phyloP scores from a whole-genome alignment of 2,888 invertebrate species.

The Dryomyza anilis region DNA sequence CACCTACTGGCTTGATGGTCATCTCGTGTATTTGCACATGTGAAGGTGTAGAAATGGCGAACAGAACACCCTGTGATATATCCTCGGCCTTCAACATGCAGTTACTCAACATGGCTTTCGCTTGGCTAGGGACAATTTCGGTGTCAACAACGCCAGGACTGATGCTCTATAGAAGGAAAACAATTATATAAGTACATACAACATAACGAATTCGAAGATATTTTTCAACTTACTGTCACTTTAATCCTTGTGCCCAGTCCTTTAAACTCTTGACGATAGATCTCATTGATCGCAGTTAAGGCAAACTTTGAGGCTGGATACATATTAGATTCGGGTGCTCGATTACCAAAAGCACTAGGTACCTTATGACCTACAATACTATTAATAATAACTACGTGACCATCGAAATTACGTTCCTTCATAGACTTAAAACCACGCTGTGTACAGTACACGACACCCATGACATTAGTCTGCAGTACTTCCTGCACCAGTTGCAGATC shows the following conservation, averaged over 20 bases:
- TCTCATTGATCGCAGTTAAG: slow-evolving; percentile 55
- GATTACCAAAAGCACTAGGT: slow-evolving; percentile 25
- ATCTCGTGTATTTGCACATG: slow-evolving; percentile 31
- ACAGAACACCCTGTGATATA: slow-evolving; percentile 26
- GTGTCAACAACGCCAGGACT: slow-evolving; percentile 49
- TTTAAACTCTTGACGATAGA: slow-evolving; percentile 55
- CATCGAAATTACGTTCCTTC: slow-evolving; percentile 59
- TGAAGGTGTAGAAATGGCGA: slow-evolving; percentile 22
- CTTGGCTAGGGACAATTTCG: slow-evolving; percentile 43
- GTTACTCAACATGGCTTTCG: slow-evolving; percentile 16
- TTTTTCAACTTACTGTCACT: slow-evolving; percentile 50
- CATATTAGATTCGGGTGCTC: slow-evolving; percentile 44
- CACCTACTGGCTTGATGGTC: slow-evolving; percentile 48
- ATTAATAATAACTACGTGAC: slow-evolving; percentile 63
- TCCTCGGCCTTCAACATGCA: slow-evolving; percentile 43
- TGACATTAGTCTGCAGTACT: slow-evolving; percentile 62
- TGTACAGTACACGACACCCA: slow-evolving; percentile 61
- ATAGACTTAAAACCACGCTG: slow-evolving; percentile 63
- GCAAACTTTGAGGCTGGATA: slow-evolving; percentile 56
- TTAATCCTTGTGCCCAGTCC: slow-evolving; percentile 53
- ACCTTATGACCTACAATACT: slow-evolving; percentile 54
- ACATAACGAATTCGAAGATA: slow-evolving; percentile 41
- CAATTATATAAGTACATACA: neutral
- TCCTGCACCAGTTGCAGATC: slow-evolving; percentile 39
- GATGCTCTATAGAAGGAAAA: slow-evolving; percentile 35